phyloP scores from a whole-genome alignment of 2,888 invertebrate species.

The Sarcophaga carnaria region DNA sequence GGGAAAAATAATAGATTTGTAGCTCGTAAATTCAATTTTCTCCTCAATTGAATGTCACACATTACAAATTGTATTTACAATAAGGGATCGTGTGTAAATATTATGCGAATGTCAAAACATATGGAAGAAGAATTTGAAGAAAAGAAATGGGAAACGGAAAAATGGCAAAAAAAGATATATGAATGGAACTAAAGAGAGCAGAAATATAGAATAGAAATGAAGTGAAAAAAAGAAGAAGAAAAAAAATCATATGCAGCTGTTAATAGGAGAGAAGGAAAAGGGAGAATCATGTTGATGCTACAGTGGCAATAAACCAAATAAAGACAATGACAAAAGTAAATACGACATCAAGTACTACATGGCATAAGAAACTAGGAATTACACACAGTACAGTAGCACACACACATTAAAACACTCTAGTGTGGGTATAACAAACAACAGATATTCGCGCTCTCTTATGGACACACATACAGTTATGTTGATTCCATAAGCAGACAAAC shows the following conservation, averaged over 20 bases:
- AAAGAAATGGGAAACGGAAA: not conserved
- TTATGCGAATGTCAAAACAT: constrained; percentile 68
- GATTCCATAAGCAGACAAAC: not conserved
- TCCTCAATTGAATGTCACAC: constrained; percentile 76
- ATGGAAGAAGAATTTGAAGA: constrained; percentile 40
- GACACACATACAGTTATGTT: not conserved
- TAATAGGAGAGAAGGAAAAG: constrained; percentile 47
- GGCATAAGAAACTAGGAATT: no score
- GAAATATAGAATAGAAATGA: not conserved
- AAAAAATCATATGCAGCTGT: constrained; percentile 57
- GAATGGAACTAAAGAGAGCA: not conserved
- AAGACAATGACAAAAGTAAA: constrained; percentile 69
- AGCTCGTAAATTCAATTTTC: constrained; percentile 76
- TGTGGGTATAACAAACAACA: no score
- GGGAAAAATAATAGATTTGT: constrained; percentile 67
- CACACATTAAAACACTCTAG: no score
- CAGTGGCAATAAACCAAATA: constrained; percentile 56
- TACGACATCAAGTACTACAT: constrained; percentile 33
- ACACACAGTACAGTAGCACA: no score
- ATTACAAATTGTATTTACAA: constrained; percentile 74
- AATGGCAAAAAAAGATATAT: not conserved
- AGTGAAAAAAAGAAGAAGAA: not conserved
- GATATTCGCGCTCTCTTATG: no score
- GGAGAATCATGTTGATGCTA: constrained; percentile 46
- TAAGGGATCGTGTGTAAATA: constrained; percentile 72